A percentile compares a stretch with the other conserved stretches of the same genome.
Conservation (phyloP, 2,113 vertebrate genomes). For the Crotophaga sulcirostris region DNA sequence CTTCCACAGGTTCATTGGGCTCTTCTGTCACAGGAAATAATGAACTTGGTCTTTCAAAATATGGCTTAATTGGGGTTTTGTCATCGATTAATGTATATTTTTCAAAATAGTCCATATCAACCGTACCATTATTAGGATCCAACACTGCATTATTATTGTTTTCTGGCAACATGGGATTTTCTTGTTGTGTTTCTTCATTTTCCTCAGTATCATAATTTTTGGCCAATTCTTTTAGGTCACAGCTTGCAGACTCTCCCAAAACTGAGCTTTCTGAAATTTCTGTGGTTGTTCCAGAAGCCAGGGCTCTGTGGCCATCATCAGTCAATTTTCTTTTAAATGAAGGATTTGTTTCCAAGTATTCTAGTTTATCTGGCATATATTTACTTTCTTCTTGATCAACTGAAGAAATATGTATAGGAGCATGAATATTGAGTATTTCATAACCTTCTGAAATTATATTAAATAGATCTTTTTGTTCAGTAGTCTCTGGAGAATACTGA, state of each 20-base stretch:
- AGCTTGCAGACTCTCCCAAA: background rate
- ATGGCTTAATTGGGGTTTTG: constrained; percentile 70
- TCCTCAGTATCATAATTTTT: constrained; percentile 15
- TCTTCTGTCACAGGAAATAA: constrained; percentile 47
- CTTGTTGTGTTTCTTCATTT: background rate
- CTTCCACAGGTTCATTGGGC: constrained; percentile 27
- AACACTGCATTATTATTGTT: background rate
- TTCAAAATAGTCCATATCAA: constrained; percentile 91
- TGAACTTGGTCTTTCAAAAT: constrained; percentile 55
- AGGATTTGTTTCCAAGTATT: constrained; percentile 85
- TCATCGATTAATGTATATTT: constrained; percentile 90
- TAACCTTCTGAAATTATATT: constrained; percentile 92
- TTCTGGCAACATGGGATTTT: background rate
- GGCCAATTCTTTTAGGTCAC: background rate
- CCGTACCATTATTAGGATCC: constrained; percentile 21
- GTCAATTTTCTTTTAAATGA: constrained; percentile 72
- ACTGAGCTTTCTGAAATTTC: constrained; percentile 18
- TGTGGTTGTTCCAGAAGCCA: background rate
- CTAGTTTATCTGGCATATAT: constrained; percentile 86
- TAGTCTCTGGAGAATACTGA: constrained; percentile 16
- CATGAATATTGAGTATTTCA: constrained; percentile 92
- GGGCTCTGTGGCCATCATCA: background rate
- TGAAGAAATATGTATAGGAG: constrained; percentile 85
- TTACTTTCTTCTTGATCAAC: constrained; percentile 90
- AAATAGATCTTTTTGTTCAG: constrained; percentile 87